These are phyloP conservation scores for Euphydryas editha DNA, from an alignment of 2,888 invertebrate genomes.

Conservation along the genomic window DNA sequence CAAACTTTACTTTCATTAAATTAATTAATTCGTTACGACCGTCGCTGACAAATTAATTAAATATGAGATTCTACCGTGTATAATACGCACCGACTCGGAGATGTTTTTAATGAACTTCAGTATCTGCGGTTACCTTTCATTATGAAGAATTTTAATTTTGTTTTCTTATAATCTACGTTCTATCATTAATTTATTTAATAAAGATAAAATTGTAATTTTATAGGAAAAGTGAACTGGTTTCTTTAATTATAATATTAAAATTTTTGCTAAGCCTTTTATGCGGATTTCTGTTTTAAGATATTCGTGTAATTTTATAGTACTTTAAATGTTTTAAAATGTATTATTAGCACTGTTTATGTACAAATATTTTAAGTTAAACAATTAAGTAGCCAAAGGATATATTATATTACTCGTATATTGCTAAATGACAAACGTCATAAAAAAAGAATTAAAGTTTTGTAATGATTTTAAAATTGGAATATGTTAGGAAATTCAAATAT, in stretches of 20 bases:
- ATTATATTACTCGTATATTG: too few relatives aligned
- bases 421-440: too few relatives aligned
- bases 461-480: too few relatives aligned
- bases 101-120: constrained; percentile 24
- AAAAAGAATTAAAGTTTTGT: too few relatives aligned
- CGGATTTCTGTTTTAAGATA: too few relatives aligned
- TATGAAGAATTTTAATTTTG: background rate
- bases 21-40: constrained; percentile 37
- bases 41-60: constrained; percentile 36
- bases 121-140: constrained; percentile 25
- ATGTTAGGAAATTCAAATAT: too few relatives aligned
- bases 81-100: constrained; percentile 17
- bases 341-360: too few relatives aligned
- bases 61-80: constrained; percentile 23
- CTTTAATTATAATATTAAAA: background rate
- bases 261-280: background rate
- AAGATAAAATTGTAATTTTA: background rate
- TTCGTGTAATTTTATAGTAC: too few relatives aligned
- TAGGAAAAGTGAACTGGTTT: background rate
- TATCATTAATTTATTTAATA: background rate
- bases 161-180: background rate
- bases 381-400: too few relatives aligned
- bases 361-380: too few relatives aligned
- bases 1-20: constrained; percentile 39
- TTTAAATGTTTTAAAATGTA: too few relatives aligned